Evolutionary conservation across 2,888 invertebrate species (phyloP).

Genomic region (Artemia sp.): DNA sequence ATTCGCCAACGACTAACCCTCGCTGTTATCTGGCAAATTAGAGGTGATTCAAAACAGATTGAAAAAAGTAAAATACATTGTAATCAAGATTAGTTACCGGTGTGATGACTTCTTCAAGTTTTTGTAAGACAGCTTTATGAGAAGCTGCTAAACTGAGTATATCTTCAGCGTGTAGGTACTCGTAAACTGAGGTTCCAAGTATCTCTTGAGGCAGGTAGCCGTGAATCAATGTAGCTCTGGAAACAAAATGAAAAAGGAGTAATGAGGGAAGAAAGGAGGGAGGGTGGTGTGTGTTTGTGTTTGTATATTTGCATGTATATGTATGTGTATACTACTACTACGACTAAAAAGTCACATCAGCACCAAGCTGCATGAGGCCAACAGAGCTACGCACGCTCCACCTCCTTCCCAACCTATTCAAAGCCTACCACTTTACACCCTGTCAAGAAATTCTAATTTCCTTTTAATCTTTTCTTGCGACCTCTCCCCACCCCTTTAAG

Average conservation of each 20-base stretch:
- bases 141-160: slow-evolving; percentile 58
- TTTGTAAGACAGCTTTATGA: slow-evolving; percentile 57
- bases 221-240: slow-evolving; percentile 65
- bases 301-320: neutral
- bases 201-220: slow-evolving; percentile 86
- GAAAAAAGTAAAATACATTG: too few species aligned
- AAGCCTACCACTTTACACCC: too few species aligned
- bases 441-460: too few species aligned
- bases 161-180: slow-evolving; percentile 70
- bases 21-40: too few species aligned
- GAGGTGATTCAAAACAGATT: too few species aligned
- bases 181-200: slow-evolving; percentile 77
- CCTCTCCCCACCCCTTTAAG: too few species aligned
- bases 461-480: neutral
- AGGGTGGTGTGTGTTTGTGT: neutral
- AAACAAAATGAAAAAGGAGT: slow-evolving; percentile 26
- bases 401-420: too few species aligned
- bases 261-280: neutral
- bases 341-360: too few species aligned
- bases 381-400: too few species aligned
- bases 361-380: too few species aligned
- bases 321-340: too few species aligned
- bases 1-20: too few species aligned
- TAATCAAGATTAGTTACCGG: slow-evolving; percentile 42
- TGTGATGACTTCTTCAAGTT: slow-evolving; percentile 34